phyloP scores from a whole-genome alignment of 2,888 invertebrate genomes.

The Eupithecia tripunctaria region DNA sequence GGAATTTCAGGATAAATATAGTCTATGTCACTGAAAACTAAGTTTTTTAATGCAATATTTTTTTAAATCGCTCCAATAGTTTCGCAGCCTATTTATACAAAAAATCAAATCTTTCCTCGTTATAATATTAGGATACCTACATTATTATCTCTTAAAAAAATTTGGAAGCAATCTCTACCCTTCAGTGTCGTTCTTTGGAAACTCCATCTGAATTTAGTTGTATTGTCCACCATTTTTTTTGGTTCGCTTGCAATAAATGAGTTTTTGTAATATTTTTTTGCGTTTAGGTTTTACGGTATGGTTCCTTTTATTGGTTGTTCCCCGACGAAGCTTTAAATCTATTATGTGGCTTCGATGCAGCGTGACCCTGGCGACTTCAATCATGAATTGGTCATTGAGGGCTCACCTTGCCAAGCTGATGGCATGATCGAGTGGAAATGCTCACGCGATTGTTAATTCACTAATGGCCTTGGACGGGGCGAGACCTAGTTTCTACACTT shows the following conservation, averaged over 20 bases:
- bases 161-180: neutral
- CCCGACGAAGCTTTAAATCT: neutral
- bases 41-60: too few species aligned
- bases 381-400: neutral
- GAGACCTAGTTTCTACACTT: neutral
- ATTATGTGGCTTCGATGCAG: neutral
- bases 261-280: neutral
- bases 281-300: too few species aligned
- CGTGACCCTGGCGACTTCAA: neutral
- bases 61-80: too few species aligned
- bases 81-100: too few species aligned
- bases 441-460: neutral
- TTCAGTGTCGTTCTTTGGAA: neutral
- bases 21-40: too few species aligned
- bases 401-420: neutral
- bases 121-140: too few species aligned
- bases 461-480: neutral
- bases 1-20: too few species aligned
- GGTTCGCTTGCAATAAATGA: neutral
- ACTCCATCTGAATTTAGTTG: neutral
- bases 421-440: slow-evolving; percentile 1
- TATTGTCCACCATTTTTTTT: neutral
- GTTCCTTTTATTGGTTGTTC: neutral
- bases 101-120: too few species aligned
- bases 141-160: neutral